Percentiles rank a stretch among this genome's conserved stretches.
These are phyloP conservation scores for Phyllotreta striolata DNA, from an alignment of 2,888 invertebrate species.

Conservation along the genomic window DNA sequence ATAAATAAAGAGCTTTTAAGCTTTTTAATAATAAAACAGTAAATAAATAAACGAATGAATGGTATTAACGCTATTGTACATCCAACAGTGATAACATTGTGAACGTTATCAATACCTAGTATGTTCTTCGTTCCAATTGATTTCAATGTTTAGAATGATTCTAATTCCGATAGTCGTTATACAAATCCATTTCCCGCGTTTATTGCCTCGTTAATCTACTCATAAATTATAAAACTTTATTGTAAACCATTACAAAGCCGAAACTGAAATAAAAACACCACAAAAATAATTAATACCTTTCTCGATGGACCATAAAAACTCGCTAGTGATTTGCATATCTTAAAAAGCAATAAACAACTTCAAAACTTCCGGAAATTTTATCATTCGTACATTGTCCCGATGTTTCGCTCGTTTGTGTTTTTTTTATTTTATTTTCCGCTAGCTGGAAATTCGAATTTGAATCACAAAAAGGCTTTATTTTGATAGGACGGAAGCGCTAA, in stretches of 20 bases:
- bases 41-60: too few relatives aligned
- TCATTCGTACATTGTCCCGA: slow-evolving; percentile 16
- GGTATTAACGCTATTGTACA: too few relatives aligned
- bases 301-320: slow-evolving; percentile 22
- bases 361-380: slow-evolving; percentile 24
- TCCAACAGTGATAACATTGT: too few relatives aligned
- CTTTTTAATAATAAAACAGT: too few relatives aligned
- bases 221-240: slow-evolving; percentile 12
- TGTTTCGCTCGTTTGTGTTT: slow-evolving; percentile 5
- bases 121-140: neutral
- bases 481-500: slow-evolving; percentile 3
- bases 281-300: slow-evolving; percentile 19
- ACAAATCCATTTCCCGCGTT: slow-evolving; percentile 2
- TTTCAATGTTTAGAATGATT: slow-evolving; percentile 1
- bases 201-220: slow-evolving; percentile 11
- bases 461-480: slow-evolving; percentile 9
- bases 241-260: slow-evolving; percentile 11
- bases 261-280: slow-evolving; percentile 15
- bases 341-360: slow-evolving; percentile 24
- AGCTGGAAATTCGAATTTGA: slow-evolving; percentile 12
- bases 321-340: slow-evolving; percentile 12
- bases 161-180: slow-evolving; percentile 10
- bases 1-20: too few relatives aligned
- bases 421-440: slow-evolving; percentile 11
- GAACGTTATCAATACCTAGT: too few relatives aligned